phyloP scores from a whole-genome alignment of 2,113 vertebrate genomes.

The Varanus komodoensis region DNA sequence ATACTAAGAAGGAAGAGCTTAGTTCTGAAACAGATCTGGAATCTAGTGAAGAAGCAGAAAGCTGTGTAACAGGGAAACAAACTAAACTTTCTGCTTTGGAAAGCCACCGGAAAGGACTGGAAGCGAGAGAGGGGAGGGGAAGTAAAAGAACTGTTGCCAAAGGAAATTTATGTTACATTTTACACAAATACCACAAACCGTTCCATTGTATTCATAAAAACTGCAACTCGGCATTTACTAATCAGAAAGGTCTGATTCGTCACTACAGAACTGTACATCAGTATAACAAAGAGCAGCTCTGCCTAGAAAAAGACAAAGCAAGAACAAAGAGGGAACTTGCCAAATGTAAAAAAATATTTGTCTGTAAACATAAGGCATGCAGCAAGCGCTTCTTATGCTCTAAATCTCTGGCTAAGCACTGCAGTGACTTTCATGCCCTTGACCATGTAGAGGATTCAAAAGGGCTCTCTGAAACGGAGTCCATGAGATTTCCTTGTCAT shows the following conservation, averaged over 20 bases:
- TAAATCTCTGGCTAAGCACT: constrained; percentile 84
- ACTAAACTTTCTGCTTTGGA: constrained; percentile 70
- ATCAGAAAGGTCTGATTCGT: constrained; percentile 90
- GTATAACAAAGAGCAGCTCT: constrained; percentile 92
- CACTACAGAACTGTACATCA: constrained; percentile 92
- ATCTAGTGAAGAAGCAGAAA: constrained; percentile 79
- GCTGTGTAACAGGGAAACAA: constrained; percentile 63
- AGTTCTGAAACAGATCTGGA: constrained; percentile 81
- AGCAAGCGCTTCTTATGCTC: constrained; percentile 83
- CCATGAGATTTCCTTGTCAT: constrained; percentile 87
- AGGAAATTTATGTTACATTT: constrained; percentile 91
- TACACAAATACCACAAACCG: constrained; percentile 93
- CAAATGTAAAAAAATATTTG: constrained; percentile 85
- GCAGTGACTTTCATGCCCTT: constrained; percentile 81
- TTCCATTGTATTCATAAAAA: constrained; percentile 95
- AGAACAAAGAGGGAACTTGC: constrained; percentile 85
- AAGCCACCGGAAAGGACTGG: constrained; percentile 76
- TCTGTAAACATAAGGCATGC: constrained; percentile 87
- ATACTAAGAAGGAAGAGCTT: constrained; percentile 77
- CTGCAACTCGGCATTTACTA: constrained; percentile 91
- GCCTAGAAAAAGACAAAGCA: constrained; percentile 88
- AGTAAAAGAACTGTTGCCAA: constrained; percentile 90
- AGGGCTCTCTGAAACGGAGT: constrained; percentile 77
- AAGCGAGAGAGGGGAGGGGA: constrained; percentile 83
- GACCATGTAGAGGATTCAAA: constrained; percentile 78